phyloP scores from a whole-genome alignment of 2,797 vertebrate genomes.

The Characodon lateralis region DNA sequence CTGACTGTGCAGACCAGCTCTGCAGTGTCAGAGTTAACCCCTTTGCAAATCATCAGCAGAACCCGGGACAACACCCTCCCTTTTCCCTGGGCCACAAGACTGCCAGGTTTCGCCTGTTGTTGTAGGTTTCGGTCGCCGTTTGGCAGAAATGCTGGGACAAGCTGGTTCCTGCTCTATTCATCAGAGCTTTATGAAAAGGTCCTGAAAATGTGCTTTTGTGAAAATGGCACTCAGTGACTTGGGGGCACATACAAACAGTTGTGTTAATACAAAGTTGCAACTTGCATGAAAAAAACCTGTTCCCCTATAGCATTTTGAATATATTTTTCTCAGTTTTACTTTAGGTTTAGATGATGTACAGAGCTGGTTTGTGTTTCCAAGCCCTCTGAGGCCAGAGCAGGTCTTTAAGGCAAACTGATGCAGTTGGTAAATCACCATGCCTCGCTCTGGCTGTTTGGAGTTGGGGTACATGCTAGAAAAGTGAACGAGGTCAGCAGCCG shows the following conservation, averaged over 20 bases:
- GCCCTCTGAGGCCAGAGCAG: conserved; percentile 52
- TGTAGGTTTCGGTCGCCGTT: conserved; percentile 83
- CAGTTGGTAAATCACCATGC: conserved; percentile 37
- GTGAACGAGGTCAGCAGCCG: conserved; percentile 35
- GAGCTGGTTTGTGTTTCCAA: conserved; percentile 62
- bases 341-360: conserved; percentile 17
- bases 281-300: conserved; percentile 4
- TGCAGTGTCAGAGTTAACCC: conserved; percentile 74
- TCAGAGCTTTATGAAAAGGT: conserved; percentile 66
- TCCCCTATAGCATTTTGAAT: conserved; percentile 14
- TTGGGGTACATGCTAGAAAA: conserved; percentile 14
- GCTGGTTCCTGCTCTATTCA: conserved; percentile 81
- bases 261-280: conserved; percentile 10
- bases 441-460: conserved; percentile 13
- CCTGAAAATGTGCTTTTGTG: conserved; percentile 48
- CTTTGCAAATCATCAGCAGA: conserved; percentile 58
- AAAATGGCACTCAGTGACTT: conserved; percentile 48
- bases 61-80: conserved; percentile 72
- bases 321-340: conserved; percentile 23
- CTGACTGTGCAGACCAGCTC: conserved; percentile 79
- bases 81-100: conserved; percentile 60
- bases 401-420: conserved; percentile 25
- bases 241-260: conserved; percentile 26
- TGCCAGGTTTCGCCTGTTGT: conserved; percentile 84
- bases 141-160: conserved; percentile 72